Percentiles rank a stretch among this genome's conserved stretches.
These are phyloP conservation scores for Euglossa dilemma DNA, from an alignment of 1,140 invertebrate genomes.

Conservation along the genomic window DNA sequence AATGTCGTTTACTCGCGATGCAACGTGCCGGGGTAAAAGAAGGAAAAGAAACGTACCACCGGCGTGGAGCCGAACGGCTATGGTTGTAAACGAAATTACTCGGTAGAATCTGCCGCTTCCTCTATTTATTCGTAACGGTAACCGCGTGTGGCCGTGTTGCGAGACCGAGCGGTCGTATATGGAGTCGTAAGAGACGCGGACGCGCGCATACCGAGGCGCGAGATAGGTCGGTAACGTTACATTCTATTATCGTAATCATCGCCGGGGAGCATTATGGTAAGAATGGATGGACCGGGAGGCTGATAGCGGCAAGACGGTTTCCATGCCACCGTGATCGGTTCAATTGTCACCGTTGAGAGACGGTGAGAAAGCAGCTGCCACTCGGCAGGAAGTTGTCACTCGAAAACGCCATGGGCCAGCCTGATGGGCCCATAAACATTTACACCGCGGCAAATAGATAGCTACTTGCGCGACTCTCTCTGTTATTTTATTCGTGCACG, in stretches of 20 bases:
- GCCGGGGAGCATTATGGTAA: background rate
- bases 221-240: background rate
- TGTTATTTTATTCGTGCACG: slow-evolving; percentile 50
- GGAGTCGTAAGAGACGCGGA: background rate
- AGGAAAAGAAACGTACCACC: background rate
- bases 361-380: slow-evolving; percentile 57
- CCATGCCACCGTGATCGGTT: slow-evolving; percentile 48
- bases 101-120: background rate
- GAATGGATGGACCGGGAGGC: background rate
- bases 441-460: slow-evolving; percentile 56
- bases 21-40: too few relatives aligned
- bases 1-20: background rate
- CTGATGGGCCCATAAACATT: slow-evolving; percentile 58
- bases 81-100: background rate
- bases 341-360: slow-evolving; percentile 46
- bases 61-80: background rate
- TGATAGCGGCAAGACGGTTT: background rate
- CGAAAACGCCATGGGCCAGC: slow-evolving; percentile 58
- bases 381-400: slow-evolving; percentile 61
- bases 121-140: background rate
- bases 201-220: background rate
- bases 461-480: slow-evolving; percentile 33
- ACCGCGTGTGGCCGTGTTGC: background rate
- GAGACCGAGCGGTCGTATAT: background rate
- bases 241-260: slow-evolving; percentile 4